These are phyloP conservation scores for Phyllopteryx taeniolatus DNA, from an alignment of 2,113 vertebrate genomes.

Conservation along the genomic window DNA sequence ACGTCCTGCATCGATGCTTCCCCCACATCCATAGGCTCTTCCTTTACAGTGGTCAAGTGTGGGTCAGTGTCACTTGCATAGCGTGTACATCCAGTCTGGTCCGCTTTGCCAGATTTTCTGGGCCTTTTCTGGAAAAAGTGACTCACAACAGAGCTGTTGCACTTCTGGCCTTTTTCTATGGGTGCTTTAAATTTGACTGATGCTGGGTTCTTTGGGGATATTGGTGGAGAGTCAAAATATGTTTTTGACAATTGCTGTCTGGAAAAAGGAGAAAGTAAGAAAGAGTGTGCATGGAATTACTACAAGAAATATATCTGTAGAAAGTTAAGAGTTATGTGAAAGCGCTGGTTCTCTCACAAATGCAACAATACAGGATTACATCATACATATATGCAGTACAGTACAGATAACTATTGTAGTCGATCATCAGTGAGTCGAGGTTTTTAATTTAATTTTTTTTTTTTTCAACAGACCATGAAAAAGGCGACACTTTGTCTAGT, in stretches of 20 bases:
- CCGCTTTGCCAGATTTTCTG: conserved; percentile 28
- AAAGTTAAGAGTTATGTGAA: neutral
- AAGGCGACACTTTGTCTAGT: conserved; percentile 41
- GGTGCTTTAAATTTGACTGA: conserved; percentile 53
- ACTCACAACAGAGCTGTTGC: conserved; percentile 55
- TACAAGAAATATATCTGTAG: neutral
- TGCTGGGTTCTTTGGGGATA: conserved; percentile 60
- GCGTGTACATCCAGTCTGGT: neutral
- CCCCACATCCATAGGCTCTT: conserved; percentile 28
- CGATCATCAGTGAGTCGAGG: conserved; percentile 22
- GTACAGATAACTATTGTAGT: conserved; percentile 12
- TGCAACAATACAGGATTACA: neutral
- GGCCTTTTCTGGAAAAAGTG: conserved; percentile 68
- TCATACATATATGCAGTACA: conserved; percentile 3
- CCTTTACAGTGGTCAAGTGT: conserved; percentile 21
- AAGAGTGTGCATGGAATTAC: conserved; percentile 5
- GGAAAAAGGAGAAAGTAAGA: conserved; percentile 17
- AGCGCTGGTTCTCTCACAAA: neutral
- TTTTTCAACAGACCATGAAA: conserved; percentile 24
- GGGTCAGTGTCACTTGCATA: neutral
- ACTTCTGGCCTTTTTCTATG: conserved; percentile 39
- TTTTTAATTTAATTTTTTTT: conserved; percentile 24
- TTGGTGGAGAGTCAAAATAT: conserved; percentile 71
- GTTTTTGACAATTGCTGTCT: conserved; percentile 79
- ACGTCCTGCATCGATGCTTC: conserved; percentile 2